Evolutionary conservation across 2,113 vertebrate species (phyloP).

Genomic region (Grammomys surdaster): DNA sequence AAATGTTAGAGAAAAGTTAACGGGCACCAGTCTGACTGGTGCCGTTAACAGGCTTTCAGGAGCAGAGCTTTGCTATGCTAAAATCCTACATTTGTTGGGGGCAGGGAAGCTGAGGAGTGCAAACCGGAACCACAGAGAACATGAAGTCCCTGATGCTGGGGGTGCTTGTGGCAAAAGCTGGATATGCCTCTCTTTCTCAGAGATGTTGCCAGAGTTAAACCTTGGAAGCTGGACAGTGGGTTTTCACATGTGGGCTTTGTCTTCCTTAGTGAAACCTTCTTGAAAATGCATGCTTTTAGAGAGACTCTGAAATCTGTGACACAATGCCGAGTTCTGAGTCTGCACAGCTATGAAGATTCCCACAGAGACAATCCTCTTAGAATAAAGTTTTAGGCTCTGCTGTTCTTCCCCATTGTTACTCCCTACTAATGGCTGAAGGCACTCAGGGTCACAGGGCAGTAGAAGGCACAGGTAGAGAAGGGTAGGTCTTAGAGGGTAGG

Average conservation of each 20-base stretch:
- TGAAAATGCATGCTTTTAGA: not conserved
- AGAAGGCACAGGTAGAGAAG: not conserved
- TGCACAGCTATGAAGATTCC: not conserved
- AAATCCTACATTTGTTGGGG: not conserved
- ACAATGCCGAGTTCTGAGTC: not conserved
- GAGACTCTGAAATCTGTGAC: not conserved
- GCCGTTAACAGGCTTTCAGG: not conserved
- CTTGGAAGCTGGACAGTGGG: not conserved
- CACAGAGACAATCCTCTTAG: not conserved
- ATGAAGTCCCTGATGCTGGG: rapidly evolving
- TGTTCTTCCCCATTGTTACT: not conserved
- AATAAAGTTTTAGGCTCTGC: not conserved
- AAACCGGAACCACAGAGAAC: too few species aligned
- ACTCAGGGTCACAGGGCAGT: not conserved
- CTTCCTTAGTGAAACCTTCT: not conserved
- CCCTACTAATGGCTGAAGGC: not conserved
- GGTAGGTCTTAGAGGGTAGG: not conserved
- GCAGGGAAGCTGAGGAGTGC: not conserved
- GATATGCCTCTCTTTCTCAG: not conserved
- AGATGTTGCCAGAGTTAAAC: not conserved
- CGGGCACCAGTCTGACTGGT: not conserved
- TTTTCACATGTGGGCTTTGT: not conserved
- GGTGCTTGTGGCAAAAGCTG: not conserved
- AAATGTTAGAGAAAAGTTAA: not conserved
- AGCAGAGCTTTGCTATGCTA: not conserved